A percentile compares a stretch with the other conserved stretches of the same genome.
phyloP scores from a whole-genome alignment of 2,113 vertebrate species.

The Xiphorhynchus elegans region DNA sequence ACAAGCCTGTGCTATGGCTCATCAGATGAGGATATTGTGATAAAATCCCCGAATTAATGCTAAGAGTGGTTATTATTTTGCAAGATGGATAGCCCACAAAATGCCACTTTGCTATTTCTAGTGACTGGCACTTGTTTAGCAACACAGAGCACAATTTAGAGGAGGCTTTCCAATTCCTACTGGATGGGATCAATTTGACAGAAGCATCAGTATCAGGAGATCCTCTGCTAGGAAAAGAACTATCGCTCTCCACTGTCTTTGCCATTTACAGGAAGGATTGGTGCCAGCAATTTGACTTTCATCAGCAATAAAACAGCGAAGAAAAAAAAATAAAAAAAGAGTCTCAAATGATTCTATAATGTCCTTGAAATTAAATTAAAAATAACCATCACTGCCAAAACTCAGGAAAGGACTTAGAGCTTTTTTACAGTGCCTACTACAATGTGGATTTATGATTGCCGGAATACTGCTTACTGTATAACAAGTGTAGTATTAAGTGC shows the following conservation, averaged over 20 bases:
- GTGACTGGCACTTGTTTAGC: conserved; percentile 71
- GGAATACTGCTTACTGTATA: conserved; percentile 75
- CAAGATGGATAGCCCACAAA: conserved; percentile 58
- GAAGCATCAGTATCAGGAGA: conserved; percentile 69
- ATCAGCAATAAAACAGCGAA: conserved; percentile 59
- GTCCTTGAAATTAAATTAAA: conserved; percentile 69
- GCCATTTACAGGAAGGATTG: conserved; percentile 56
- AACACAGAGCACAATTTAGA: conserved; percentile 63
- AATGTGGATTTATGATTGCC: conserved; percentile 75
- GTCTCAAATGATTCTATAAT: conserved; percentile 47
- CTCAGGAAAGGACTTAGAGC: conserved; percentile 37
- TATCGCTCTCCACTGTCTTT: conserved; percentile 57
- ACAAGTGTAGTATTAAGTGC: conserved; percentile 77
- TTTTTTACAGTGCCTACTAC: conserved; percentile 69
- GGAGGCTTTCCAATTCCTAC: conserved; percentile 63
- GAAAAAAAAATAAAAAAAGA: background rate
- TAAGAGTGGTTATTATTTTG: conserved; percentile 40
- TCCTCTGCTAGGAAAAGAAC: conserved; percentile 69
- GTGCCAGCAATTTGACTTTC: conserved; percentile 58
- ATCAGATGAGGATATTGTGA: background rate
- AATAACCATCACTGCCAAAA: conserved; percentile 63
- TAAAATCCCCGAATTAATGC: conserved; percentile 46
- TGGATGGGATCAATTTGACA: conserved; percentile 67
- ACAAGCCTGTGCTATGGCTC: background rate
- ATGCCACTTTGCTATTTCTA: conserved; percentile 61